phyloP scores from a whole-genome alignment of 2,113 vertebrate genomes.

The Scomber japonicus region DNA sequence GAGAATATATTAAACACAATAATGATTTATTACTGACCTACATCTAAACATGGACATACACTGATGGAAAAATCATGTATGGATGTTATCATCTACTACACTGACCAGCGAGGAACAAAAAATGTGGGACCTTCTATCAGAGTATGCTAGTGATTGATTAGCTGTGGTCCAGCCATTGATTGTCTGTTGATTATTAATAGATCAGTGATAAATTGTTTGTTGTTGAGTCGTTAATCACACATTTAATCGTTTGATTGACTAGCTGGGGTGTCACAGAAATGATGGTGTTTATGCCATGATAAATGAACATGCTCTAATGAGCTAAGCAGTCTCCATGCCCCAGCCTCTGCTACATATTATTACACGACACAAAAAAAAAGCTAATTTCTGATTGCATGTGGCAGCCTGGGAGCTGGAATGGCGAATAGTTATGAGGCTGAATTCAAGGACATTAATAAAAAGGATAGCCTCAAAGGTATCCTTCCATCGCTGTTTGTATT shows the following conservation, averaged over 20 bases:
- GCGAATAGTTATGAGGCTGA: neutral
- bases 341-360: conserved; percentile 23
- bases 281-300: conserved; percentile 44
- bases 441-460: conserved; percentile 13
- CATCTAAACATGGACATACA: neutral
- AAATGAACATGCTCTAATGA: conserved; percentile 50
- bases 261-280: conserved; percentile 24
- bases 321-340: neutral
- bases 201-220: conserved; percentile 59
- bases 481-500: neutral
- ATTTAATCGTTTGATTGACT: conserved; percentile 41
- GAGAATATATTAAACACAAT: conserved; percentile 2
- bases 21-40: neutral
- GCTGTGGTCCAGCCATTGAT: conserved; percentile 40
- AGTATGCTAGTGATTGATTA: conserved; percentile 20
- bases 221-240: conserved; percentile 50
- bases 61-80: neutral
- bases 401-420: neutral
- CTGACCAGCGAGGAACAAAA: neutral
- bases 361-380: conserved; percentile 28
- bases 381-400: neutral
- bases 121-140: neutral
- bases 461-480: neutral
- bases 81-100: neutral
- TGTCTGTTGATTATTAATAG: conserved; percentile 54